A percentile compares a stretch with the other conserved stretches of the same genome.
Conservation (phyloP, 2,888 invertebrate genomes). For the Agriopis aurantiaria region DNA sequence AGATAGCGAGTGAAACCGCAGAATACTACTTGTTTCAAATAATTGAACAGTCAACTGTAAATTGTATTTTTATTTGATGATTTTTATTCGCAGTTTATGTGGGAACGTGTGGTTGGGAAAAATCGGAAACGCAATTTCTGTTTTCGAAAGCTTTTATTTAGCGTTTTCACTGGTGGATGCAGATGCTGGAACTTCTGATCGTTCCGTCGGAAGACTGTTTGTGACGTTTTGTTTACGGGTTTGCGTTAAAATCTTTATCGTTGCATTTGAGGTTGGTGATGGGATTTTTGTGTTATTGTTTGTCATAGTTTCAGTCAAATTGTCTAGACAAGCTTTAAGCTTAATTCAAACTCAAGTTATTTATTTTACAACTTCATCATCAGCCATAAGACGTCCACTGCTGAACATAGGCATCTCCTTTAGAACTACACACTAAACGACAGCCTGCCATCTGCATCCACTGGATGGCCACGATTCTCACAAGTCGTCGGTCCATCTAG, state of each 20-base stretch:
- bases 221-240: slow-evolving; percentile 12
- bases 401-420: no score
- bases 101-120: slow-evolving; percentile 36
- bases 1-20: no score
- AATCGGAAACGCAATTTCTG: slow-evolving; percentile 47
- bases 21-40: background rate
- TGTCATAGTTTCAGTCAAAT: background rate
- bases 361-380: no score
- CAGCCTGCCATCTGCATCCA: no score
- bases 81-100: slow-evolving; percentile 30
- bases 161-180: slow-evolving; percentile 38
- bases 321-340: no score
- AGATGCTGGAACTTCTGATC: slow-evolving; percentile 37
- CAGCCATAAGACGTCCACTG: no score
- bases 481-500: no score
- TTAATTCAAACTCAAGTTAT: no score
- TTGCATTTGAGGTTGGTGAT: background rate
- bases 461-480: no score
- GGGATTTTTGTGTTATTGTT: background rate
- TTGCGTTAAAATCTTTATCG: slow-evolving; percentile 8
- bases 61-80: slow-evolving; percentile 31
- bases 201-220: slow-evolving; percentile 16
- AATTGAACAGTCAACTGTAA: slow-evolving; percentile 16
- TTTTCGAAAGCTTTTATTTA: slow-evolving; percentile 42
- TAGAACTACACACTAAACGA: no score